Percentiles rank a stretch among this genome's conserved stretches.
phyloP scores from a whole-genome alignment of 2,113 vertebrate species.

The Sorex fumeus region DNA sequence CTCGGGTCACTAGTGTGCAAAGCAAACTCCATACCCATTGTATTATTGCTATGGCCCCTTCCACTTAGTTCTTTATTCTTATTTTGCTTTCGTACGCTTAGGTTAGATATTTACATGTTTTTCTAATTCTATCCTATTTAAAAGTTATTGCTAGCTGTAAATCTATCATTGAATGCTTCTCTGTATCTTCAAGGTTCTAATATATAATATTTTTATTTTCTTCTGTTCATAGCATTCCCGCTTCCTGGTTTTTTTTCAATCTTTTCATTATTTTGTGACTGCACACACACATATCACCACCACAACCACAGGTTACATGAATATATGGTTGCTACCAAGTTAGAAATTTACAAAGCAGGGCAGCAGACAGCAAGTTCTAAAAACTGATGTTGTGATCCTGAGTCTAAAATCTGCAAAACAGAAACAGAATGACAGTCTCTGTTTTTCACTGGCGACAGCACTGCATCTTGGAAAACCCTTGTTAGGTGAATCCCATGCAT shows the following conservation, averaged over 20 bases:
- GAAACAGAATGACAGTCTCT: background rate
- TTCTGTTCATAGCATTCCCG: too few species aligned
- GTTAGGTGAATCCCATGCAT: background rate
- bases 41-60: too few species aligned
- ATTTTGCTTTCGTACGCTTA: background rate
- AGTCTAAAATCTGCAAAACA: background rate
- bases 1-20: too few species aligned
- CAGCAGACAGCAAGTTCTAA: background rate
- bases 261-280: too few species aligned
- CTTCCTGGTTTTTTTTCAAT: too few species aligned
- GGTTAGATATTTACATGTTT: background rate
- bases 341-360: background rate
- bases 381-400: background rate
- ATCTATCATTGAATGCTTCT: background rate
- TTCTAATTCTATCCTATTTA: background rate
- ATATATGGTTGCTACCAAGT: background rate
- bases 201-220: too few species aligned
- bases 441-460: background rate
- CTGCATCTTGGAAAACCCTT: background rate
- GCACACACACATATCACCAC: too few species aligned
- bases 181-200: too few species aligned
- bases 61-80: background rate
- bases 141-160: background rate
- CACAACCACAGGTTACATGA: background rate
- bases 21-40: too few species aligned